These are phyloP conservation scores for Limenitis camilla DNA, from an alignment of 2,888 invertebrate genomes.

Conservation along the genomic window DNA sequence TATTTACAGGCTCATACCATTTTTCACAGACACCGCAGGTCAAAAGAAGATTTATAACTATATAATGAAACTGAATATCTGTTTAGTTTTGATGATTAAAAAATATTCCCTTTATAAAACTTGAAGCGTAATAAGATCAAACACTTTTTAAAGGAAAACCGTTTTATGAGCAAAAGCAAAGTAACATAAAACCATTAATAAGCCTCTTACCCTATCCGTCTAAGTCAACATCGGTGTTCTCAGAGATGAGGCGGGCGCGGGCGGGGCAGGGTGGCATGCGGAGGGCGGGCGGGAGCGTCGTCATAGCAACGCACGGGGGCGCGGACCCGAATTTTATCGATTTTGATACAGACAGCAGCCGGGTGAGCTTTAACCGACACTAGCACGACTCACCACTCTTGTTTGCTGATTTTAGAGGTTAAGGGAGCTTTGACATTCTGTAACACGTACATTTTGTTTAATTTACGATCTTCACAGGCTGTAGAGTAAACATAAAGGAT, in stretches of 20 bases:
- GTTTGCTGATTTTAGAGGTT: conserved; percentile 68
- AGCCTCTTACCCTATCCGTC: conserved; percentile 75
- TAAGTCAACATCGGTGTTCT: conserved; percentile 72
- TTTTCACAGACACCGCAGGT: conserved; percentile 10
- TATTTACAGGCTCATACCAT: conserved; percentile 35
- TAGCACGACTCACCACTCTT: conserved; percentile 68
- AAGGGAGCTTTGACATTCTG: conserved; percentile 65
- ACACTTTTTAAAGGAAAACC: conserved; percentile 28
- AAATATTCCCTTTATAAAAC: not conserved
- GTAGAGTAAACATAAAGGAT: conserved; percentile 4
- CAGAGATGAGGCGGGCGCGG: conserved; percentile 48
- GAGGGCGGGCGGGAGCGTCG: conserved; percentile 50
- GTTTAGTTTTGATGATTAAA: not conserved
- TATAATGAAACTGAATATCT: not conserved
- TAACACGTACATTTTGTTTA: conserved; percentile 48
- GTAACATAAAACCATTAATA: conserved; percentile 73
- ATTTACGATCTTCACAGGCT: conserved; percentile 33
- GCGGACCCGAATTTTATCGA: conserved; percentile 74
- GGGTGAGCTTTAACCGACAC: conserved; percentile 60
- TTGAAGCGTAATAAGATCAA: conserved; percentile 13
- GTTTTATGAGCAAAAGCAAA: conserved; percentile 43
- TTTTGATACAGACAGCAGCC: conserved; percentile 71
- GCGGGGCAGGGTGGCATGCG: conserved; percentile 29
- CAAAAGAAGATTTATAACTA: not conserved
- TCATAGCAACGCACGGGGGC: conserved; percentile 65